Evolutionary conservation across 2,888 invertebrate species (phyloP).

Genomic region (Anticlea derivata): DNA sequence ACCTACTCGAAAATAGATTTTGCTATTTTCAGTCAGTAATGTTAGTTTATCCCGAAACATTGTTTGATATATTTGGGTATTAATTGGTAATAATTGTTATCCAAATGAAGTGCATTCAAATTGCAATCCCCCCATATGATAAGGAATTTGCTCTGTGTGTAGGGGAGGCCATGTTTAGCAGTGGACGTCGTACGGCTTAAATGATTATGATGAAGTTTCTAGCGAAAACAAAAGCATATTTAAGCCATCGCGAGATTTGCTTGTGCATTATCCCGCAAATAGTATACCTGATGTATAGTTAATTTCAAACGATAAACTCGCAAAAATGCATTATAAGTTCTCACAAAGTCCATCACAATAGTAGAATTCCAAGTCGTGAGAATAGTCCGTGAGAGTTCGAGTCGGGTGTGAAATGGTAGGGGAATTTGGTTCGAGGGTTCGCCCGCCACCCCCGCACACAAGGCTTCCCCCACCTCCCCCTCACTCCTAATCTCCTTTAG

Average conservation of each 20-base stretch:
- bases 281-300: background rate
- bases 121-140: no score
- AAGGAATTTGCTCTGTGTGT: no score
- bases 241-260: background rate
- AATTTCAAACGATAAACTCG: background rate
- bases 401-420: slow-evolving; percentile 51
- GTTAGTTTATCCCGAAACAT: background rate
- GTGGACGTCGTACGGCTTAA: no score
- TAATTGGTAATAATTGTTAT: no score
- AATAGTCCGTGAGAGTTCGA: slow-evolving; percentile 37
- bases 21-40: no score
- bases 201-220: no score
- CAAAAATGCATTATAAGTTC: slow-evolving; percentile 21
- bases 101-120: no score
- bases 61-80: background rate
- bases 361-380: slow-evolving; percentile 14
- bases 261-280: no score
- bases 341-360: slow-evolving; percentile 20
- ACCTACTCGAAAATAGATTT: slow-evolving; percentile 41
- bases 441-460: slow-evolving; percentile 49
- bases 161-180: no score
- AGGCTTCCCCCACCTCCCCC: slow-evolving; percentile 51
- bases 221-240: no score
- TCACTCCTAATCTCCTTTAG: slow-evolving; percentile 72
- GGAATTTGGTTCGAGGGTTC: slow-evolving; percentile 49